phyloP scores from a whole-genome alignment of 2,797 vertebrate species.

The Eulemur mongoz region DNA sequence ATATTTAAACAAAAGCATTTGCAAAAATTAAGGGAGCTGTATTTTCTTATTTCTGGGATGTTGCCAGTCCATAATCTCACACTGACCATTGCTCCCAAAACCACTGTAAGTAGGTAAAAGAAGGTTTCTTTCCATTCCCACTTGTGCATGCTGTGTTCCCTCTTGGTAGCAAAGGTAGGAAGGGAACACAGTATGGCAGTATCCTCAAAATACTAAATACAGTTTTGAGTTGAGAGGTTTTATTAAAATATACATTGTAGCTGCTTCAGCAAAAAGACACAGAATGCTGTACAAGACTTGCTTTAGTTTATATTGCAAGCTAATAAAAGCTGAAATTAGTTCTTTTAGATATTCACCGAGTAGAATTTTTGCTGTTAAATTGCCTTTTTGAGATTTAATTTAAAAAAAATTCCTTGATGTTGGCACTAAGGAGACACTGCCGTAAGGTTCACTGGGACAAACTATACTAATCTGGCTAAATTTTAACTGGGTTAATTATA shows the following conservation, averaged over 20 bases:
- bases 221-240: not conserved
- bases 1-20: not conserved
- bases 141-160: not conserved
- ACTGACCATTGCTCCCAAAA: not conserved
- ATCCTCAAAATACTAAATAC: not conserved
- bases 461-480: not conserved
- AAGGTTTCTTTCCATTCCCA: not conserved
- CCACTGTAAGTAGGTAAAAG: not conserved
- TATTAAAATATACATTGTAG: not conserved
- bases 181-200: not conserved
- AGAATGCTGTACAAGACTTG: not conserved
- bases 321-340: conserved; percentile 33
- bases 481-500: conserved; percentile 35
- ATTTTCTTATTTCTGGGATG: not conserved
- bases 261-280: not conserved
- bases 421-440: not conserved
- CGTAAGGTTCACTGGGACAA: not conserved
- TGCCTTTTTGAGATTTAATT: conserved; percentile 35
- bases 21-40: not conserved
- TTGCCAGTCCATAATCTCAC: not conserved
- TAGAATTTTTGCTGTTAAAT: not conserved
- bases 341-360: not conserved
- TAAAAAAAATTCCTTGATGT: not conserved
- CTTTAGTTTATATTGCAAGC: not conserved
- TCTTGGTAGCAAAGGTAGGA: not conserved